Base-by-base conservation (phyloP, 2,113 vertebrate genomes). In the Macroglossus sobrinus region DNA sequence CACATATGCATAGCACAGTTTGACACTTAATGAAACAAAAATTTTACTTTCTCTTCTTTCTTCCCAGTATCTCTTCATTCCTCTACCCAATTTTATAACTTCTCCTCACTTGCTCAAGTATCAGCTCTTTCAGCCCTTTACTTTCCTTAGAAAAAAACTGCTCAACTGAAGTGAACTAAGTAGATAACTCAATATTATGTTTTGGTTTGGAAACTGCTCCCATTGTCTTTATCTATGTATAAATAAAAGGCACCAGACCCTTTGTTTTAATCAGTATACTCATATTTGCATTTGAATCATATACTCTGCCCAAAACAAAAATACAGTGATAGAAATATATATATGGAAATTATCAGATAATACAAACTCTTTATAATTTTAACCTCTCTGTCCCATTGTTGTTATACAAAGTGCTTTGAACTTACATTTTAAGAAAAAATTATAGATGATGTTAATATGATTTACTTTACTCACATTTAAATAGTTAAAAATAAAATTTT, bases 121-220 rank as follows among this genome's bases (percentile, higher is more conserved):
- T 55, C 7, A 76, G 53, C n/a, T 76, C 63, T 80, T 50, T 86
- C 6, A 53, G 80, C 64, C 50, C 30, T 90, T 86, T 82, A 50
- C 28, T 47, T 90, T 64, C n/a, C n/a, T 86, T 55, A 72, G 38
- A 78, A 97, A 94, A n/a, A 91, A 84, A 43, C 35, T 81, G 38
- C 40, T 79, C 13, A 26, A 4, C 35, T 79, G 47, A 87, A 78
- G 26, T 78, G 91, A 96, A 79, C 12, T 55, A 87, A 72, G 71
- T 76, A 63, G 43, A 21, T 74, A 80, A 87, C 3, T 61, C n/a
- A 57, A 38, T 91, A 64, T 47, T 81, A 76, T 57, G 43, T 40
- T 84, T 79, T 84, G 75, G 24, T 84, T n/a, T 87, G 55, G 69
- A 90, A 86, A 74, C 45, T 63, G 24, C 18, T 10, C 26, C 71